Conservation (phyloP, 2,888 invertebrate genomes). For the Therioaphis trifolii region DNA sequence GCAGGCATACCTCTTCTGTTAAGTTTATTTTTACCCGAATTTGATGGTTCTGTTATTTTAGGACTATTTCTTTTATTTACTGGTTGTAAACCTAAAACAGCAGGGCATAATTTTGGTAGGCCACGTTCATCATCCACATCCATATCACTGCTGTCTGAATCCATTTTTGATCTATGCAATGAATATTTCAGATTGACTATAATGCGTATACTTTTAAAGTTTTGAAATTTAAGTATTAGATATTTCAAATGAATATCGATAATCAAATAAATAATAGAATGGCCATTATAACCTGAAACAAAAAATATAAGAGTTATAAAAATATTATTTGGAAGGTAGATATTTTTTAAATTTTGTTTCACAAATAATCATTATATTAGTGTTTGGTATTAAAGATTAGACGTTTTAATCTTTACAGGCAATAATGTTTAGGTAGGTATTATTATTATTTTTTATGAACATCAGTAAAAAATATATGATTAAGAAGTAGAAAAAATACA, state of each 20-base stretch:
- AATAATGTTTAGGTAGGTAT: no score
- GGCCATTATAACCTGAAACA: conserved; percentile 35
- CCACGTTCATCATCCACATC: conserved; percentile 49
- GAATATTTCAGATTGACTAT: conserved; percentile 15
- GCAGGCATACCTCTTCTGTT: conserved; percentile 73
- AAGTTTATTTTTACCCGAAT: conserved; percentile 52
- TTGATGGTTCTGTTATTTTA: conserved; percentile 39
- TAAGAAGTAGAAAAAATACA: no score
- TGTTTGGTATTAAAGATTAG: no score
- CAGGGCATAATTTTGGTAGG: conserved; percentile 45
- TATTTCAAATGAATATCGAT: conserved; percentile 27
- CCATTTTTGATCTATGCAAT: conserved; percentile 32
- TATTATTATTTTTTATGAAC: no score
- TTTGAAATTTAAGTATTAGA: neutral
- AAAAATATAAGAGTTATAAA: neutral
- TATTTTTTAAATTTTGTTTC: no score
- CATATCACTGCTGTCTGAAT: conserved; percentile 62
- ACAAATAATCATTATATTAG: no score
- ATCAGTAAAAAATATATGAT: no score
- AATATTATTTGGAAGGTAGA: neutral
- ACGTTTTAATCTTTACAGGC: no score
- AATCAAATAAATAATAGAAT: neutral
- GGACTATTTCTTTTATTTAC: conserved; percentile 55
- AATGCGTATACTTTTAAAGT: neutral
- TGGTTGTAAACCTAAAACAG: conserved; percentile 52